Evolutionary conservation across 2,797 vertebrate species (phyloP).

Genomic region (Darevskia nairensis): DNA sequence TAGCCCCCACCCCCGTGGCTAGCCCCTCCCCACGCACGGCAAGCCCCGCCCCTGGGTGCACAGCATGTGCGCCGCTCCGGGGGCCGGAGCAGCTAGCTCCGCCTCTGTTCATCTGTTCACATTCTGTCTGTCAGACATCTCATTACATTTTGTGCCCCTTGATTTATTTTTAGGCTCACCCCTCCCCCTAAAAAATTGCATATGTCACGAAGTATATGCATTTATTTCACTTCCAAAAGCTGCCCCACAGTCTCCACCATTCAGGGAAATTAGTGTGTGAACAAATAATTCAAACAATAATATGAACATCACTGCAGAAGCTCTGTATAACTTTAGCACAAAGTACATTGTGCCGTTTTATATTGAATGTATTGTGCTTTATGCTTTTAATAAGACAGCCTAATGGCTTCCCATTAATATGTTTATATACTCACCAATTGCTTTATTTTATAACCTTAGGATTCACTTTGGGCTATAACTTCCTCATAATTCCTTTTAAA

Average conservation of each 20-base stretch:
- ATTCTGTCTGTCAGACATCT: no score
- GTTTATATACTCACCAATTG: conserved; percentile 52
- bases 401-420: conserved; percentile 48
- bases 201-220: no score
- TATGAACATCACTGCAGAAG: not conserved
- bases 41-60: no score
- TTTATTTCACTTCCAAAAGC: not conserved
- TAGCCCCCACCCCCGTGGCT: no score
- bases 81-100: no score
- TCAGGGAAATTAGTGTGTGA: not conserved
- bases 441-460: conserved; percentile 39
- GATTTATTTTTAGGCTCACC: no score
- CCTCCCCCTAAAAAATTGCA: no score
- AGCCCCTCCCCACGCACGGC: no score
- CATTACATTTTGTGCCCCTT: no score
- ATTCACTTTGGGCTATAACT: conserved; percentile 45
- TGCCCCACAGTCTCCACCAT: not conserved
- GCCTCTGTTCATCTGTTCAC: no score
- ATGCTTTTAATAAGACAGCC: conserved; percentile 29
- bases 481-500: conserved; percentile 51
- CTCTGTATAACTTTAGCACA: conserved; percentile 34
- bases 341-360: conserved; percentile 14
- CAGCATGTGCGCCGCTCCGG: no score
- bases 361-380: conserved; percentile 29
- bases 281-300: not conserved